Conservation (phyloP, 2,113 vertebrate species). For the Geococcyx californianus region DNA sequence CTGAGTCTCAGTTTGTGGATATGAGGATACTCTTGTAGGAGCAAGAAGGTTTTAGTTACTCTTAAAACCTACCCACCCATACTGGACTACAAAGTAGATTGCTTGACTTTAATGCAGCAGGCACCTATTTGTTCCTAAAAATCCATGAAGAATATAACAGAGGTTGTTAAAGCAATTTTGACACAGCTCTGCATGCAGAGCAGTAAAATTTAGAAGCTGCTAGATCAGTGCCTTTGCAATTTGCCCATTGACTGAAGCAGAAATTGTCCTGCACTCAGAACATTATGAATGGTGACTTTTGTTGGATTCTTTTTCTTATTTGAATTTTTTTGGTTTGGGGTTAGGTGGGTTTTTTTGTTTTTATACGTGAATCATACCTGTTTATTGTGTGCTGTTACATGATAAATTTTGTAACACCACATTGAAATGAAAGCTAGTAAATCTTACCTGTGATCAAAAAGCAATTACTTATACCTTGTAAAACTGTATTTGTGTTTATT, state of each 20-base stretch:
- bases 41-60: neutral
- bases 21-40: neutral
- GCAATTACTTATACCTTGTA: neutral
- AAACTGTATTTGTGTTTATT: neutral
- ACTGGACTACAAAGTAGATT: neutral
- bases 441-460: neutral
- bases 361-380: neutral
- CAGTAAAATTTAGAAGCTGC: neutral
- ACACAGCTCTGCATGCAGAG: neutral
- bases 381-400: neutral
- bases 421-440: neutral
- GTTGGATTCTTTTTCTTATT: neutral
- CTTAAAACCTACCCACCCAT: neutral
- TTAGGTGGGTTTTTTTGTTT: neutral
- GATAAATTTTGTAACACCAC: neutral
- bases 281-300: neutral
- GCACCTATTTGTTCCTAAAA: neutral
- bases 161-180: neutral
- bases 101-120: neutral
- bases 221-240: neutral
- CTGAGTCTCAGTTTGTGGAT: neutral
- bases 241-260: neutral
- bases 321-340: neutral
- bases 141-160: neutral
- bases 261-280: neutral